Evolutionary conservation across 2,888 invertebrate genomes (phyloP).

Genomic region (Watsonalla binaria): DNA sequence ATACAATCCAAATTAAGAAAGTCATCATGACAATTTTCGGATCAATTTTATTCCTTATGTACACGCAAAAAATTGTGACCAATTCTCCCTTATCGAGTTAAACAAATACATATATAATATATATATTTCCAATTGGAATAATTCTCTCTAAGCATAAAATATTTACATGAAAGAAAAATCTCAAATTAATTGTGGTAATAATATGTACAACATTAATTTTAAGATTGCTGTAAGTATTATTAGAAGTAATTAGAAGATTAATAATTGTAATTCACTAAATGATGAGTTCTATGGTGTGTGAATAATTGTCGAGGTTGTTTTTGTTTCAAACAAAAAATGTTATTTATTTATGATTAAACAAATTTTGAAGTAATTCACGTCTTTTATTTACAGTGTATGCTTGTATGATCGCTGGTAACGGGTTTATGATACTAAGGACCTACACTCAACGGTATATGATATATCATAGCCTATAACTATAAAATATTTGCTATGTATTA

Average conservation of each 20-base stretch:
- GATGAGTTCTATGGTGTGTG: conserved; percentile 73
- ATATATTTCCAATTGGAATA: conserved; percentile 61
- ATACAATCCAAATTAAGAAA: background rate
- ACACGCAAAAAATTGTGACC: conserved; percentile 50
- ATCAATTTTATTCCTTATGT: conserved; percentile 14
- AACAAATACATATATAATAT: conserved; percentile 42
- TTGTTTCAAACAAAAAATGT: conserved; percentile 77
- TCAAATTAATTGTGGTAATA: conserved; percentile 76
- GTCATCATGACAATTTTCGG: background rate
- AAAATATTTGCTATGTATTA: no score
- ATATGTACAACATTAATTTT: conserved; percentile 72
- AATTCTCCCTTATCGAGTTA: conserved; percentile 39
- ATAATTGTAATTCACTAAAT: conserved; percentile 73
- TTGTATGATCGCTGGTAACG: background rate
- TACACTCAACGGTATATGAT: no score
- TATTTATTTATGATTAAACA: conserved; percentile 79
- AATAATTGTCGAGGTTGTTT: conserved; percentile 75
- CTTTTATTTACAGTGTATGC: conserved; percentile 20
- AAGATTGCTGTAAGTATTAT: conserved; percentile 78
- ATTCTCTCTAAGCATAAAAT: conserved; percentile 74
- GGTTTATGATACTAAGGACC: background rate
- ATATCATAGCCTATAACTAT: no score
- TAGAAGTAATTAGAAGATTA: conserved; percentile 75
- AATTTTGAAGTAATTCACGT: conserved; percentile 68
- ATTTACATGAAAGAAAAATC: conserved; percentile 68